phyloP scores from a whole-genome alignment of 1,140 invertebrate genomes.

The Tyrophagus putrescentiae region DNA sequence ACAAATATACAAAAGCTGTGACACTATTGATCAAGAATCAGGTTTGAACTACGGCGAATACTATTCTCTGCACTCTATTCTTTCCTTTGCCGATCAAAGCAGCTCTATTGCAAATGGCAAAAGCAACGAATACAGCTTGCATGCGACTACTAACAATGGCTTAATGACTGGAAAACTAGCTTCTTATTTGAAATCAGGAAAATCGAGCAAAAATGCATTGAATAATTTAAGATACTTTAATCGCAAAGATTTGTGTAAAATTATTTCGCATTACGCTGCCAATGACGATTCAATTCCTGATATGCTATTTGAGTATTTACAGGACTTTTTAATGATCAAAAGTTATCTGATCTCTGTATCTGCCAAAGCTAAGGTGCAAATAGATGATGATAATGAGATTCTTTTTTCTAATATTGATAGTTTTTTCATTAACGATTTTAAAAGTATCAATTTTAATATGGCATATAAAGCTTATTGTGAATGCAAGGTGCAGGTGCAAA shows the following conservation, averaged over 20 bases:
- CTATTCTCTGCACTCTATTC: constrained; percentile 9
- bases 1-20: constrained; percentile 14
- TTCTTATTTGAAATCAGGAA: not conserved
- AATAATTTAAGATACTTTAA: not conserved
- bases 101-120: not conserved
- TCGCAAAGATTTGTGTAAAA: too few relatives aligned
- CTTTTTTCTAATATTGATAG: not conserved
- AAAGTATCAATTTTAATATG: not conserved
- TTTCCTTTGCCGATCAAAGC: constrained; percentile 1
- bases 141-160: not conserved
- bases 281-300: constrained; percentile 7
- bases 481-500: too few relatives aligned
- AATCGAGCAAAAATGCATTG: not conserved
- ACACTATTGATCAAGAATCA: constrained; percentile 12
- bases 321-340: not conserved
- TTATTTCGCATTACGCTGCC: constrained; percentile 1
- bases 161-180: not conserved
- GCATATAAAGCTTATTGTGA: not conserved
- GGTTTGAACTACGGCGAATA: constrained; percentile 19
- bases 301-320: not conserved
- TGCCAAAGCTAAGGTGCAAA: not conserved
- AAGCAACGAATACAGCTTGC: too few relatives aligned
- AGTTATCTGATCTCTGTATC: not conserved
- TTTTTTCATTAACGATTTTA: not conserved
- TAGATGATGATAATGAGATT: not conserved